phyloP scores from a whole-genome alignment of 1,140 invertebrate genomes.

The Pararge aegeria region DNA sequence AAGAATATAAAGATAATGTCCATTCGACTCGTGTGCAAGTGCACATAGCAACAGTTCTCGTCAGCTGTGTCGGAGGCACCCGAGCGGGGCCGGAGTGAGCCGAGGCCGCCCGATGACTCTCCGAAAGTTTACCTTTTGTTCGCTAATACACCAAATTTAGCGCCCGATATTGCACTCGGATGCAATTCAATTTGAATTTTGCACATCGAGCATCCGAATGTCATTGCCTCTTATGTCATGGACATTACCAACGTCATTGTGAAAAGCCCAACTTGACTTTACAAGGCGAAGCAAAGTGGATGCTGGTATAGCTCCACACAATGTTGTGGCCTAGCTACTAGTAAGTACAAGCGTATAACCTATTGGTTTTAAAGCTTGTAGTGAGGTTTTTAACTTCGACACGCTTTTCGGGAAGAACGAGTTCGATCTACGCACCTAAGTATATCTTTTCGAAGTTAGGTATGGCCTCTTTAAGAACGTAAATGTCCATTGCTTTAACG shows the following conservation, averaged over 20 bases:
- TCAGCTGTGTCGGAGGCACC: conserved; percentile 61
- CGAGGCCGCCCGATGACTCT: conserved; percentile 49
- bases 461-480: too few species aligned
- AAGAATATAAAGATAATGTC: conserved; percentile 35
- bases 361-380: too few species aligned
- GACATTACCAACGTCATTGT: neutral
- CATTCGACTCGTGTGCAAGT: conserved; percentile 38
- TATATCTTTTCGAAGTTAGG: too few species aligned
- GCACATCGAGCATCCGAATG: neutral
- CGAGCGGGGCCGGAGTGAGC: conserved; percentile 42
- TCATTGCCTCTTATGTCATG: neutral
- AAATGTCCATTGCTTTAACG: too few species aligned
- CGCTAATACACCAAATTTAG: conserved; percentile 12
- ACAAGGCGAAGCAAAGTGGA: too few species aligned
- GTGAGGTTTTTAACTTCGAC: too few species aligned
- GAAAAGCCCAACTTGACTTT: too few species aligned
- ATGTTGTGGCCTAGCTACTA: too few species aligned
- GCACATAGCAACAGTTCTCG: conserved; percentile 72
- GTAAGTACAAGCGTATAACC: too few species aligned
- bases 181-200: neutral
- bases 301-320: too few species aligned
- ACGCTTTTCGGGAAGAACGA: too few species aligned
- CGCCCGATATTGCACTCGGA: neutral
- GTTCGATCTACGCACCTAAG: too few species aligned
- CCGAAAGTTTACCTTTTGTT: conserved; percentile 29